phyloP scores from a whole-genome alignment of 2,888 invertebrate species.

The Rhimphoctona megacephalus region DNA sequence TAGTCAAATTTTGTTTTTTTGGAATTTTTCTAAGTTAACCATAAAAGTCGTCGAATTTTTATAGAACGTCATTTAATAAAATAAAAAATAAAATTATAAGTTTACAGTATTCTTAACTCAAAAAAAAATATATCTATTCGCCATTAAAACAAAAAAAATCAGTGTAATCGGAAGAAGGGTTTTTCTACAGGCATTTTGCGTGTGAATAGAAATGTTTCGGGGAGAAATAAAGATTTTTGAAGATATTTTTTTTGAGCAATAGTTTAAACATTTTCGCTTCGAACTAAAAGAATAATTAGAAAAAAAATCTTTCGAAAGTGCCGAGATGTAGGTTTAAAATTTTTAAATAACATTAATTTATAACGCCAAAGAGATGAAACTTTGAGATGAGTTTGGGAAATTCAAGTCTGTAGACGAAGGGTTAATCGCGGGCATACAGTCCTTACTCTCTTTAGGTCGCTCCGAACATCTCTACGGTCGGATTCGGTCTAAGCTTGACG shows the following conservation, averaged over 20 bases:
- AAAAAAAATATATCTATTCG: not conserved
- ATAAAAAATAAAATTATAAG: too few species aligned
- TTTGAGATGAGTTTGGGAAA: constrained; percentile 3
- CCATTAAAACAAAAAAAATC: not conserved
- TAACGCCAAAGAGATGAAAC: not conserved
- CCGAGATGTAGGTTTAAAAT: not conserved
- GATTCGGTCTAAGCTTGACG: constrained; percentile 37
- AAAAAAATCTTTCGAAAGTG: not conserved
- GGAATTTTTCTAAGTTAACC: not conserved
- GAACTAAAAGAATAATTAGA: not conserved
- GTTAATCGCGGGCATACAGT: not conserved
- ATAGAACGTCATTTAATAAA: not conserved
- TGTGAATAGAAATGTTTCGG: not conserved
- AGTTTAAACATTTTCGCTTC: not conserved
- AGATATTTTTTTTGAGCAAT: not conserved
- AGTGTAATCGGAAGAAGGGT: too few species aligned
- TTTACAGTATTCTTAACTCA: not conserved
- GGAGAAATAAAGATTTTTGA: not conserved
- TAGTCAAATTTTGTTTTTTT: not conserved
- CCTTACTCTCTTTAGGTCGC: constrained; percentile 21
- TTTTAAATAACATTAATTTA: not conserved
- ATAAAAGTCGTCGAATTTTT: not conserved
- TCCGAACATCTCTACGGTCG: constrained; percentile 47
- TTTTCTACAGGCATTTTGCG: too few species aligned
- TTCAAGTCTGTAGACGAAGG: not conserved